Evolutionary conservation across 2,797 vertebrate genomes (phyloP), one percentile per base, ranked within the genome.

Genomic region (Alcedo quadribrachys): DNA sequence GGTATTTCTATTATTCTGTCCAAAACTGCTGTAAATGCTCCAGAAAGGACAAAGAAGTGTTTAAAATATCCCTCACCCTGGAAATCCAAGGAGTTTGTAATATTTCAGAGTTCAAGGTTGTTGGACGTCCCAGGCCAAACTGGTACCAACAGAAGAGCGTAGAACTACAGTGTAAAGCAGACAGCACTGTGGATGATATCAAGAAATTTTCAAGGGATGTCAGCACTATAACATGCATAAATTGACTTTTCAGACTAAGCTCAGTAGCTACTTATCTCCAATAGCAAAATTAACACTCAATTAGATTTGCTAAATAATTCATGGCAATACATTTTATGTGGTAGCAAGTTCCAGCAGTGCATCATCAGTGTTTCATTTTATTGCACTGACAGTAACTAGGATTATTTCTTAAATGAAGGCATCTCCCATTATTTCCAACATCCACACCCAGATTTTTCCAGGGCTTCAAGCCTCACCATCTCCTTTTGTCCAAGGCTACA

Each of bases 291-390:
- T 92, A 94, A 89, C 42, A 70, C 85, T 81, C 91, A 81, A 70
- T 96, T 96, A 93, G 65, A 45, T 83, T 54, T 80, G 70, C 60
- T 96, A 93, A 97, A 96, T 96, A 94, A 96, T 96, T 95, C 75
- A 94, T 84, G 70, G 50, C 48, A 55, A 40, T 51, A 8, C 30
- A 46, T 85, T 89, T 80, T 48, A 78, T 45, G 40, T 70, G 35
- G 81, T 77, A 53, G 42, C 77, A 81, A 69, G 66, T 73, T 91
- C 69, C 79, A 86, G 76, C 46, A 76, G 82, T 50, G 68, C 73
- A 60, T 50, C 32, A 46, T 51, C 81, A 75, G 43, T 4, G 18
- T 63, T 87, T 54, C 55, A 27, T 61, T 19, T 75, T 68, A 40
- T 53, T 4, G 1, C 6, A 2, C 55, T 81, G 90, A 80, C 69